Percentiles rank a stretch among this genome's conserved stretches.
phyloP scores from a whole-genome alignment of 2,113 vertebrate species.

The Periophthalmodon schlosseri region DNA sequence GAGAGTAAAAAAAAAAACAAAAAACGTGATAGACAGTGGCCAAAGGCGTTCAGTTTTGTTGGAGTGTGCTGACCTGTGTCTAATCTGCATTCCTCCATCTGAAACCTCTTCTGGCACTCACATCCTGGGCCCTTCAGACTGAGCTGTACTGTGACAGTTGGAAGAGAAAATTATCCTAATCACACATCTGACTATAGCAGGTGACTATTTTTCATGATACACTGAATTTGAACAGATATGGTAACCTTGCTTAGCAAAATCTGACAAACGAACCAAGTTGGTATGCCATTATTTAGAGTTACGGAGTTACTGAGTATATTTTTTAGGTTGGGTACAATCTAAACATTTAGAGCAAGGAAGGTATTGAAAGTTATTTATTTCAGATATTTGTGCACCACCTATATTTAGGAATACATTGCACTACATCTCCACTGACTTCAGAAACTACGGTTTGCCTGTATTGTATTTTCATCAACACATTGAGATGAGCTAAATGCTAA shows the following conservation, averaged over 20 bases:
- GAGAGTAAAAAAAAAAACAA: neutral
- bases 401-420: neutral
- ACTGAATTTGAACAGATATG: neutral
- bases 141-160: neutral
- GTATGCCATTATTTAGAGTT: neutral
- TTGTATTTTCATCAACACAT: slow-evolving; percentile 4
- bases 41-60: neutral
- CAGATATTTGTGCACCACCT: neutral
- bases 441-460: neutral
- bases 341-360: neutral
- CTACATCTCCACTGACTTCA: neutral
- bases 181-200: neutral
- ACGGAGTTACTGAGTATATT: neutral
- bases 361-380: too few species aligned
- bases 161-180: neutral
- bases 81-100: neutral
- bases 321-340: neutral
- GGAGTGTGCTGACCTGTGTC: neutral
- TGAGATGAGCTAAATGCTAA: neutral
- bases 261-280: too few species aligned
- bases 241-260: neutral
- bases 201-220: neutral
- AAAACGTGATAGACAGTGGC: neutral
- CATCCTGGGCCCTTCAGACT: neutral
- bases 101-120: slow-evolving; percentile 1